Percentiles rank a stretch among this genome's conserved stretches.
Conservation (phyloP, 1,140 invertebrate genomes). For the Pseudachorutes palmiensis region DNA sequence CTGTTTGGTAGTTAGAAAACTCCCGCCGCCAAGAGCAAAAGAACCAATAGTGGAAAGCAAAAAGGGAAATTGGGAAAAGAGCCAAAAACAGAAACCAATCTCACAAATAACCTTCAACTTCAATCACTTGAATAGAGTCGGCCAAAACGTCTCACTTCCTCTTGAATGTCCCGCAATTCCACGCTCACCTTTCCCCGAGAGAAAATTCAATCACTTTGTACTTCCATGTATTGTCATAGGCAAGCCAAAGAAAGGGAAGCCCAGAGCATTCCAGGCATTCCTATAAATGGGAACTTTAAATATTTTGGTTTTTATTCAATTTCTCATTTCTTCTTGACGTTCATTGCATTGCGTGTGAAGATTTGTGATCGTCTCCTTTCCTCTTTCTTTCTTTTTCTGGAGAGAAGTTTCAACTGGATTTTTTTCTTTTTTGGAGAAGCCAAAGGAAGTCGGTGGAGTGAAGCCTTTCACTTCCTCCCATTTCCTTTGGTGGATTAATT, state of each 20-base stretch:
- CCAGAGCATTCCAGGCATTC: background rate
- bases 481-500: background rate
- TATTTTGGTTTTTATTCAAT: background rate
- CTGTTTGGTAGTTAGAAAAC: background rate
- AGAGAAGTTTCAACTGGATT: too few species aligned
- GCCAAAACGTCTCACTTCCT: background rate
- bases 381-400: too few species aligned
- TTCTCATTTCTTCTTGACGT: background rate
- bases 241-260: background rate
- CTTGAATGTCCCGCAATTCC: background rate
- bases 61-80: slow-evolving; percentile 3
- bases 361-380: too few species aligned
- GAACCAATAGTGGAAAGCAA: background rate
- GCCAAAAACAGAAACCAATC: background rate
- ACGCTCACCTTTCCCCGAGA: background rate
- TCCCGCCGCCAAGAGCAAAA: background rate
- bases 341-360: too few species aligned
- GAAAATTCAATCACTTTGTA: background rate
- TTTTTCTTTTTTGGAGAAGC: too few species aligned
- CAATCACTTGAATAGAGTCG: background rate
- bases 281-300: background rate
- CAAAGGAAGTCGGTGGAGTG: background rate
- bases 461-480: background rate
- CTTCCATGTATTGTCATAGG: background rate
- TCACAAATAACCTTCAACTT: background rate